Evolutionary conservation across 2,113 vertebrate genomes (phyloP), one percentile per base, ranked within the genome.

Genomic region (Chlamydotis undulata): DNA sequence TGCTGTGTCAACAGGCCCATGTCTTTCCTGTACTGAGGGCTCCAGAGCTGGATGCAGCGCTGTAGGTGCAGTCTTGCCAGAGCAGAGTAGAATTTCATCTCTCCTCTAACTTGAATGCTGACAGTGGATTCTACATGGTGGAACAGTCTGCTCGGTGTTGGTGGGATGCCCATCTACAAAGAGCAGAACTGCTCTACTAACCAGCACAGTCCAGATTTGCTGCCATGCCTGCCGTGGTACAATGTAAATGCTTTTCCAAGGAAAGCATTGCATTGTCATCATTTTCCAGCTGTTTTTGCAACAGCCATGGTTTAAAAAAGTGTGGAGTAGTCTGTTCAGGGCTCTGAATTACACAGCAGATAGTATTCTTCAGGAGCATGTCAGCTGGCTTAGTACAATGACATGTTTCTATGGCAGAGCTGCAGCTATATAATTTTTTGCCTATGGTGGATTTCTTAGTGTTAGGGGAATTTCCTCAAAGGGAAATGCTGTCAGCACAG

Each of bases 331-430:
- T 71, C 52, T 59, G 52, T 23, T 63, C 73, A 83, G 43, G 18
- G n/a, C 50, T 91, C 89, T 94, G 81, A 94, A 91, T 94, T 78
- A 63, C 23, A 79, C 69, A 89, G 77, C n/a, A 87, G 89, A 75
- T 14, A 75, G 49, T 50, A 47, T 86, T 87, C 74, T 47, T 89
- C 52, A 83, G 39, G 37, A 94, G 69, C 69, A 78, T 31, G 64
- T 87, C 89, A 89, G 14, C 56, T 74, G 79, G 55, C 59, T 90
- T 57, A 76, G 55, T 50, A 31, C 55, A 92, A 91, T 60, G 47
- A 70, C 59, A 50, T 9, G 43, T 67, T 83, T 79, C 80, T 68
- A 31, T 12, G 35, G 77, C 83, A 94, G 89, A 90, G 64, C 52
- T 78, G 52, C 47, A 87, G 56, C 70, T 83, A 17, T 43, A 91